Conservation (phyloP, 1,140 invertebrate genomes). For the Phymastichus coffea region DNA sequence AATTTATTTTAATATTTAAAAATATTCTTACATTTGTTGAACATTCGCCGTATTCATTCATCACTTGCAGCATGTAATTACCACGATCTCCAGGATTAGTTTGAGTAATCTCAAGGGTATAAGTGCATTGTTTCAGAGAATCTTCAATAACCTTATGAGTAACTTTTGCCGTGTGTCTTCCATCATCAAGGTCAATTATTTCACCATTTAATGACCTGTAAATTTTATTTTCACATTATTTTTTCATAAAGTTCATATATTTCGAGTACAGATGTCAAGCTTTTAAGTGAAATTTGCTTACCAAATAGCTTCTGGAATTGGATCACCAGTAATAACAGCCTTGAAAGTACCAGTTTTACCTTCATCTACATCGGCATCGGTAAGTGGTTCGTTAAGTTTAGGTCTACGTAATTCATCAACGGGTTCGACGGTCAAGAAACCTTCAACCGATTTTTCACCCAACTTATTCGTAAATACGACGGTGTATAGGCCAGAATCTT, state of each 20-base stretch:
- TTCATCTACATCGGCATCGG: slow-evolving; percentile 69
- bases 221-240: too few species aligned
- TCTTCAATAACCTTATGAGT: slow-evolving; percentile 69
- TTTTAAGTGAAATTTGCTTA: too few species aligned
- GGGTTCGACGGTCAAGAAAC: slow-evolving; percentile 68
- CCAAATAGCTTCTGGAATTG: slow-evolving; percentile 65
- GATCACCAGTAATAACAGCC: slow-evolving; percentile 80
- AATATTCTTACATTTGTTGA: slow-evolving; percentile 59
- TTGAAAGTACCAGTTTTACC: slow-evolving; percentile 71
- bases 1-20: neutral
- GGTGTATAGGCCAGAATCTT: slow-evolving; percentile 76
- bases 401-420: slow-evolving; percentile 75
- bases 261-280: neutral
- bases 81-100: slow-evolving; percentile 76
- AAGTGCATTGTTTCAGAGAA: slow-evolving; percentile 73
- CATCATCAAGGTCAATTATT: slow-evolving; percentile 51
- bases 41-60: slow-evolving; percentile 75
- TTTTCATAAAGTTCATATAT: neutral
- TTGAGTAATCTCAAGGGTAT: slow-evolving; percentile 67
- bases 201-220: slow-evolving; percentile 56
- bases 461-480: slow-evolving; percentile 73
- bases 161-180: slow-evolving; percentile 55
- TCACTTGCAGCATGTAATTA: slow-evolving; percentile 74
- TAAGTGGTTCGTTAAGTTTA: slow-evolving; percentile 68
- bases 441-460: slow-evolving; percentile 71